A percentile compares a stretch with the other conserved stretches of the same genome.
These are phyloP conservation scores for Glossophaga mutica DNA, from an alignment of 2,797 vertebrate genomes.

Conservation along the genomic window DNA sequence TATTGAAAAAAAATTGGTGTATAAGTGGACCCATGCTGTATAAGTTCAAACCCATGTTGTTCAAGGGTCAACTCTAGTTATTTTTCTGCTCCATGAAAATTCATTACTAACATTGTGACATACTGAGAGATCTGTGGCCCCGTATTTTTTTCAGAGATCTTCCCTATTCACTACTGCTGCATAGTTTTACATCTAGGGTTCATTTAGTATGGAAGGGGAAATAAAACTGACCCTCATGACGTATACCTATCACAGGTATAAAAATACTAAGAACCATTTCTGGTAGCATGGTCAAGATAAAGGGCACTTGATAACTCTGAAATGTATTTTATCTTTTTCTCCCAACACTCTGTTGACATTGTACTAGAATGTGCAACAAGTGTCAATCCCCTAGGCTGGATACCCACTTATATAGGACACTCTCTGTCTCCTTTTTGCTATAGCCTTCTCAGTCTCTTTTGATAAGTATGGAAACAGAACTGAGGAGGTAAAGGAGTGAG, in stretches of 20 bases:
- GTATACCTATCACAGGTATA: neutral
- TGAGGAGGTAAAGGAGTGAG: neutral
- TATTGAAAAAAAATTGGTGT: neutral
- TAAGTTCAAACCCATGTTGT: neutral
- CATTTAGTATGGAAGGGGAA: neutral
- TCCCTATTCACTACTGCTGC: slow-evolving; percentile 25
- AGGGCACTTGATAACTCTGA: neutral
- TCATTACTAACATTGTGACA: slow-evolving; percentile 38
- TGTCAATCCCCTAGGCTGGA: neutral
- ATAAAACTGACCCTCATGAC: neutral
- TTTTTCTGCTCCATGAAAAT: slow-evolving; percentile 57
- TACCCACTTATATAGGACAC: neutral
- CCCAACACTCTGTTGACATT: neutral
- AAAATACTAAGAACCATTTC: neutral
- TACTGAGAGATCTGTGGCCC: slow-evolving; percentile 43
- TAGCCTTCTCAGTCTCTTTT: neutral
- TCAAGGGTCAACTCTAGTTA: neutral
- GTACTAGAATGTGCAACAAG: neutral
- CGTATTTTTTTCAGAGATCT: slow-evolving; percentile 12
- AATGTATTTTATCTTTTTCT: neutral
- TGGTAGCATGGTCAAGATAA: neutral
- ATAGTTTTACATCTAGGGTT: slow-evolving; percentile 34
- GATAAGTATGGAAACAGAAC: neutral
- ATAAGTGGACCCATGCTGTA: neutral
- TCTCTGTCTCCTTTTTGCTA: neutral